Conservation (phyloP, 2,113 vertebrate species). For the Sinocyclocheilus anshuiensis region DNA sequence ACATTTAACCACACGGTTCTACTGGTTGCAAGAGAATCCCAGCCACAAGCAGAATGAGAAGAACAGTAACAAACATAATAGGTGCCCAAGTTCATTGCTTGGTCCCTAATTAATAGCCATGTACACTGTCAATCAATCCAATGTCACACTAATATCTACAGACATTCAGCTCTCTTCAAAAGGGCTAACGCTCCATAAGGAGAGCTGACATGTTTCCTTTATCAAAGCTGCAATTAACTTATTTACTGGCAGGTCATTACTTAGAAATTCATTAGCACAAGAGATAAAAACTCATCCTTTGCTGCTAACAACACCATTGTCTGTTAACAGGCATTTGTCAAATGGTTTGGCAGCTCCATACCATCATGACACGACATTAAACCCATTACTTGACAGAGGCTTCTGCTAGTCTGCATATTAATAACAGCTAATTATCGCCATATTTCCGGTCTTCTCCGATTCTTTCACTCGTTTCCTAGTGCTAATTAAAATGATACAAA, state of each 20-base stretch:
- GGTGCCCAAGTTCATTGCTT: neutral
- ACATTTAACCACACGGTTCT: neutral
- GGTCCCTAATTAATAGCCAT: neutral
- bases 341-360: slow-evolving; percentile 44
- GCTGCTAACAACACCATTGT: slow-evolving; percentile 49
- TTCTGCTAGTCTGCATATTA: slow-evolving; percentile 52
- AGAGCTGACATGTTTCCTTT: slow-evolving; percentile 18
- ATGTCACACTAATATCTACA: neutral
- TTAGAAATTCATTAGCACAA: slow-evolving; percentile 50
- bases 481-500: slow-evolving; percentile 26
- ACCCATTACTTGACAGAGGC: slow-evolving; percentile 41
- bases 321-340: slow-evolving; percentile 57
- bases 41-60: neutral
- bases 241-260: slow-evolving; percentile 52
- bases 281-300: slow-evolving; percentile 46
- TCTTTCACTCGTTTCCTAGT: slow-evolving; percentile 9
- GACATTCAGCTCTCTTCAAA: neutral
- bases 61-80: neutral
- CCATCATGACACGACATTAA: slow-evolving; percentile 58
- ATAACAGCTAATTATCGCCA: slow-evolving; percentile 50
- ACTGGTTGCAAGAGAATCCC: neutral
- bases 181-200: neutral
- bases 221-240: slow-evolving; percentile 44
- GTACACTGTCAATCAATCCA: neutral
- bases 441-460: slow-evolving; percentile 48